Evolutionary conservation across 1,140 invertebrate genomes (phyloP).

Genomic region (Drosophila repletoides): DNA sequence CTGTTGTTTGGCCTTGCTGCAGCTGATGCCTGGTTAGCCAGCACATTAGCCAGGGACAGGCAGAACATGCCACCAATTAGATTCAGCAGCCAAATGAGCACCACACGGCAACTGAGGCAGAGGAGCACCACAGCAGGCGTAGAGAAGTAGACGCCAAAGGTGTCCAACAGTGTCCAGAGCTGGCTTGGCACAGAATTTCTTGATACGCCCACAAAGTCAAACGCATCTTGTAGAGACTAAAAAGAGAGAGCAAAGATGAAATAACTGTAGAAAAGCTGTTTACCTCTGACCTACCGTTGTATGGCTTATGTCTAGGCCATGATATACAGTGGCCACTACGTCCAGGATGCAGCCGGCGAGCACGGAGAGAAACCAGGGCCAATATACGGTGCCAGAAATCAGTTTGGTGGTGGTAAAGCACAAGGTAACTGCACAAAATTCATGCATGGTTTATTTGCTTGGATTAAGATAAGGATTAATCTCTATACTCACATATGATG

Average conservation of each 20-base stretch:
- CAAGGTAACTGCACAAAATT: slow-evolving; percentile 46
- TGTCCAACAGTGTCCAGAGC: neutral
- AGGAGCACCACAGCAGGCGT: slow-evolving; percentile 64
- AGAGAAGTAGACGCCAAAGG: slow-evolving; percentile 61
- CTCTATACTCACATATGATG: slow-evolving; percentile 54
- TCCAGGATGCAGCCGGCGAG: slow-evolving; percentile 62
- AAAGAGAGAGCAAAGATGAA: neutral
- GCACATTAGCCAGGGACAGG: slow-evolving; percentile 57
- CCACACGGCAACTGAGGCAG: slow-evolving; percentile 56
- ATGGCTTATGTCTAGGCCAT: slow-evolving; percentile 54
- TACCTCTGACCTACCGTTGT: slow-evolving; percentile 41
- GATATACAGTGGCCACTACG: slow-evolving; percentile 71
- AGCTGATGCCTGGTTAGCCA: slow-evolving; percentile 44
- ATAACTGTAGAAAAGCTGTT: neutral
- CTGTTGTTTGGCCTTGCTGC: neutral
- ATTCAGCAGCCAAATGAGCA: slow-evolving; percentile 71
- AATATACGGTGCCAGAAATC: slow-evolving; percentile 61
- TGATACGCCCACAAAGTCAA: slow-evolving; percentile 36
- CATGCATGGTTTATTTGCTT: neutral
- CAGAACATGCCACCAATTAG: slow-evolving; percentile 69
- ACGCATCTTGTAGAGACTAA: slow-evolving; percentile 37
- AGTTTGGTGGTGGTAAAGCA: slow-evolving; percentile 69
- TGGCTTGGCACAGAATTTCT: fast-evolving
- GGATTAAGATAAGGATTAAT: neutral
- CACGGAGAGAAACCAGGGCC: slow-evolving; percentile 75